Evolutionary conservation across 2,113 vertebrate genomes (phyloP), one percentile per base, ranked within the genome.

Genomic region (Tachycineta bicolor): DNA sequence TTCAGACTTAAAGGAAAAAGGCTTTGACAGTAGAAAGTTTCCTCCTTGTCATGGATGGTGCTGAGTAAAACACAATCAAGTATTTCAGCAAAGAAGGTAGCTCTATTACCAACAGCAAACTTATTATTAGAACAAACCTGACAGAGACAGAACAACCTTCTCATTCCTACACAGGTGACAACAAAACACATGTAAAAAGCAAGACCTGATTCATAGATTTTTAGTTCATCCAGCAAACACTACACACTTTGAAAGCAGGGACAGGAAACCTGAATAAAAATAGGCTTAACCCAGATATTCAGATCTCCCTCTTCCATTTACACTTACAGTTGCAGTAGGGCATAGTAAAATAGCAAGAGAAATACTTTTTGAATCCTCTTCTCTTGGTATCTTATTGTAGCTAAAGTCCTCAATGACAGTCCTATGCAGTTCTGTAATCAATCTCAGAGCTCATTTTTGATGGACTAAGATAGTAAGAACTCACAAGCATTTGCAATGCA

Each of bases 1-100:
- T 98, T 97, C 96, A 97, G 96, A 97, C 93, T 96, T 96, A 53
- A 93, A 97, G 68, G 95, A 96, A 93, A 95, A 95, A 87, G 46
- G 90, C 76, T 91, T 83, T 87, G 86, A 94, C 81, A 69, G 67
- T 67, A 84, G 79, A 74, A 94, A 94, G 82, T 89, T 97, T 95
- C 93, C 84, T 81, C 70, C 56, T 93, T 91, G 73, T 90, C 94
- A 90, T 74, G 59, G 65, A 83, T 71, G 79, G 81, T 12, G 10
- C 41, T 62, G 41, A 90, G 56, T 53, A 65, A 97, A 95, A 44
- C 8, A 19, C 44, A 60, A 67, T 34, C 46, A 91, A 93, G 53
- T 53, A 95, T 70, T 83, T 71, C 41, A 43, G 46, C 10, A 18
- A 92, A 95, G 59, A n/a, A 71, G 37, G 62, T 8, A 43, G 12